A percentile compares a stretch with the other conserved stretches of the same genome.
Evolutionary conservation across 1,140 invertebrate genomes (phyloP).

Genomic region (Melanaphis sacchari): DNA sequence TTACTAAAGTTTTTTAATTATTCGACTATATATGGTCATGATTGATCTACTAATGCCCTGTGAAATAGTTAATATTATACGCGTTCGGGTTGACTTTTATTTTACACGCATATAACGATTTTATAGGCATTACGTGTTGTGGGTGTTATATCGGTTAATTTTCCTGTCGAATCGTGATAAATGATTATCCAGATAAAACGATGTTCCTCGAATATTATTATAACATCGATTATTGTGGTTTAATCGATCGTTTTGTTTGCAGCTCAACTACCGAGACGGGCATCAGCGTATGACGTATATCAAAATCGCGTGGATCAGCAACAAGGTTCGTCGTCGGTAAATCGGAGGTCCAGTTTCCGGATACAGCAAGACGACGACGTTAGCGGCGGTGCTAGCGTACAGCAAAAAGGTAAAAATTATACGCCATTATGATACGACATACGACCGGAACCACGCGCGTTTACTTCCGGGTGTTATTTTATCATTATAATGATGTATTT

Average conservation of each 20-base stretch:
- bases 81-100: background rate
- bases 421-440: background rate
- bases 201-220: no score
- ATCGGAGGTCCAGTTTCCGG: conserved; percentile 75
- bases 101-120: accelerated
- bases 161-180: background rate
- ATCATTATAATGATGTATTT: background rate
- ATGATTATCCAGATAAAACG: no score
- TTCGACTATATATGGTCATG: background rate
- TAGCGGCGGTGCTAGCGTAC: background rate
- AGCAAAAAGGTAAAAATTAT: conserved; percentile 55
- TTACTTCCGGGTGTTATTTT: background rate
- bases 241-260: conserved; percentile 56
- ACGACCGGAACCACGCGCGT: background rate
- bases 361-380: conserved; percentile 64
- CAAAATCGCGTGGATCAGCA: conserved; percentile 61
- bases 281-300: conserved; percentile 82
- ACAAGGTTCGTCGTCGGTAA: conserved; percentile 60
- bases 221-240: background rate
- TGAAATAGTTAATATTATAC: background rate
- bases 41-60: background rate
- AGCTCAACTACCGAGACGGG: conserved; percentile 64
- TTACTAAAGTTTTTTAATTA: background rate
- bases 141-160: background rate
- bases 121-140: background rate